Base-by-base conservation (phyloP, 1,140 invertebrate genomes). In the Papilio machaon region DNA sequence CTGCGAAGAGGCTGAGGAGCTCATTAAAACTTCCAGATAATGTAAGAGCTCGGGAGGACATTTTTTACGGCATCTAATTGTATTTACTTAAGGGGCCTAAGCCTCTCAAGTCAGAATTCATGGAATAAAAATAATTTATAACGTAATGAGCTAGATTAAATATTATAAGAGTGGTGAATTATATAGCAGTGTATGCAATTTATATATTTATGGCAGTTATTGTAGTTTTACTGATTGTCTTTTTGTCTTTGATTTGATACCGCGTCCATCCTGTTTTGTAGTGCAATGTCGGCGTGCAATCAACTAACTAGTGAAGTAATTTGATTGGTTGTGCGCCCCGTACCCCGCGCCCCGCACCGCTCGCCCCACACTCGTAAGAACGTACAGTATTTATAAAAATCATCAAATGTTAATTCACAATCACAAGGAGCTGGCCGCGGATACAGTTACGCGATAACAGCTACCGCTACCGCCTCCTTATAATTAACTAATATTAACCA, bases 231-330 rank as follows among this genome's bases (percentile, higher is more conserved):
- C 47, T 11, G 47, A 49, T 10, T 11, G 58, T 60, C 8, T 60
- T 23, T 19, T 60, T 5, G 54, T 60, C 10, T 8, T 64, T 23
- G 49, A 13, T 23, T 23, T 23, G 58, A 19, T 64, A 54, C 79
- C 81, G 23, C 70, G 60, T 81, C 73, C 49, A 70, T 43, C 43
- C 19, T 60, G 43, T 58, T 84, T 84, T 73, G 83, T 80, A 60
- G 70, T 19, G 80, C 38, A 15, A n/a, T 13, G 82, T 17, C 54
- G 46, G 67, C 79, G 80, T 83, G 87, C 89, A 90, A 90, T 90
- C 87, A 90, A 85, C 89, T 90, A 89, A 90, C 89, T 89, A 89
- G 87, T 87, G 84, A 82, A 86, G 85, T 90, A 90, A 90, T 88
- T 89, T 86, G 87, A 89, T 90, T 90, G 89, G 86, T 80, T 5